Evolutionary conservation across 2,113 vertebrate species (phyloP), one percentile per base, ranked within the genome.

Genomic region (Tachycineta bicolor): DNA sequence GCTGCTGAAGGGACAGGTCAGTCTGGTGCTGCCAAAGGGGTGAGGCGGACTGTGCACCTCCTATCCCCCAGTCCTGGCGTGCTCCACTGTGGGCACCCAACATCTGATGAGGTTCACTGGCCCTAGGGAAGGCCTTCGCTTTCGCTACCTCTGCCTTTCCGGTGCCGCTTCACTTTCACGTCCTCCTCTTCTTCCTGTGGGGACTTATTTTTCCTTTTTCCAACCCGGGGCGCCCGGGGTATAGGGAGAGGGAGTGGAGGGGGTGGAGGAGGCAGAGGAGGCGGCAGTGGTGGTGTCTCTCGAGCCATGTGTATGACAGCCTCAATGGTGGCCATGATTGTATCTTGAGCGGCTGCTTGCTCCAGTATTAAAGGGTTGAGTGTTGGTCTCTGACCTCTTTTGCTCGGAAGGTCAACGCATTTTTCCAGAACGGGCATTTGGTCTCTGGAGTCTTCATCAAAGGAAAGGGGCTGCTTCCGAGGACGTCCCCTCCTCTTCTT

Each of bases 341-440:
- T 98, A 95, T 99, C 99, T 73, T 99, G 98, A 97, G 97, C 97
- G 94, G 98, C 96, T 60, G 96, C 84, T 43, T 98, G 97, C 80
- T 98, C 98, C 97, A 99, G 95, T 78, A 98, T 98, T 33, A 99
- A 98, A 53, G 98, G 98, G 97, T 98, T 98, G 97, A 97, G 98
- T 83, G 95, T 96, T 81, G 68, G 97, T 93, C 96, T 98, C 97
- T 97, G 98, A 90, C 98, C 98, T 97, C 97, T 97, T 95, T 99
- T 99, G 94, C 98, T 99, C 12, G 99, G 98, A 96, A 99, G 98
- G 98, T 99, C 99, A 82, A 99, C 94, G 14, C 99, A 99, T 94
- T 99, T 99, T 95, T 99, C 99, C 97, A 99, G 98, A 96, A 99
- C 97, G 4, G 99, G 99, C 99, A 99, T 99, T 97, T 98, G 98